A percentile compares a stretch with the other conserved stretches of the same genome.
Evolutionary conservation across 2,797 vertebrate species (phyloP).

Genomic region (Urocyon cinereoargenteus): DNA sequence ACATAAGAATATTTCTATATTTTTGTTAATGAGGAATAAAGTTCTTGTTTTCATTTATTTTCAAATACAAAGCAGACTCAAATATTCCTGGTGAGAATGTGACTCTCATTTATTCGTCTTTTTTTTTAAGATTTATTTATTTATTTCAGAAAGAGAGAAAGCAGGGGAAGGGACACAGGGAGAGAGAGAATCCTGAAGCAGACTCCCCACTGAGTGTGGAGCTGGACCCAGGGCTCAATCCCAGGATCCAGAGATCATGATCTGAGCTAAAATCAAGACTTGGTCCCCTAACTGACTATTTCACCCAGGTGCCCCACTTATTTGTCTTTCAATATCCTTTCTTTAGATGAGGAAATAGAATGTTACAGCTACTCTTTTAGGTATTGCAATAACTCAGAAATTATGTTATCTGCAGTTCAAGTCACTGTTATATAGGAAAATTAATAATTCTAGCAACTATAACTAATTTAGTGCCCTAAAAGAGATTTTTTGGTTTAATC

Average conservation of each 20-base stretch:
- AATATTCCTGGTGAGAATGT: background rate
- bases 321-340: background rate
- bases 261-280: no score
- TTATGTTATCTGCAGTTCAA: background rate
- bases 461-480: background rate
- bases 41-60: background rate
- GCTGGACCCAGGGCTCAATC: no score
- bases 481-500: background rate
- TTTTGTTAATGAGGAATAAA: background rate
- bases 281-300: no score
- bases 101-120: background rate
- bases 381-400: background rate
- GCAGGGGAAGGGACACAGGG: no score
- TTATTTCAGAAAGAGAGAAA: no score
- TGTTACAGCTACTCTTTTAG: background rate
- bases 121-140: no score
- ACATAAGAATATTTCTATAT: background rate
- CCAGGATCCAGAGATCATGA: no score
- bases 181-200: no score
- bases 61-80: background rate
- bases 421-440: slow-evolving; percentile 22
- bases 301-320: background rate
- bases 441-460: slow-evolving; percentile 3
- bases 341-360: background rate
- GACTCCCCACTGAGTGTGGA: no score